A percentile compares a stretch with the other conserved stretches of the same genome.
Evolutionary conservation across 2,888 invertebrate species (phyloP).

Genomic region (Creontiades dilutus): DNA sequence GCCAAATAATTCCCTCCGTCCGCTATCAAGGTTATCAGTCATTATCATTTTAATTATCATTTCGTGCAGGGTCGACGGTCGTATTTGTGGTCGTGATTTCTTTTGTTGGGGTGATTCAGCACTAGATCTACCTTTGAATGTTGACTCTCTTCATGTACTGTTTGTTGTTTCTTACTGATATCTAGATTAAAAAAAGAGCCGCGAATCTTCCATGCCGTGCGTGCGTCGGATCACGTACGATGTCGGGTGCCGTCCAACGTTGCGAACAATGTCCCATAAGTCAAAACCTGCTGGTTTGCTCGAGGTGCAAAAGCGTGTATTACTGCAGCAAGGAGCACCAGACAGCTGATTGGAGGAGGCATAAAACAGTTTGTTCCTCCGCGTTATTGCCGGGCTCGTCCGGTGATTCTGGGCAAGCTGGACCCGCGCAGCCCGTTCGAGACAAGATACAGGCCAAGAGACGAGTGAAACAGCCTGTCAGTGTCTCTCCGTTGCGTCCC

Average conservation of each 20-base stretch:
- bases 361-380: conserved; percentile 80
- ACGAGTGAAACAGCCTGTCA: conserved; percentile 85
- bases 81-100: not conserved
- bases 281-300: conserved; percentile 85
- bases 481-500: conserved; percentile 75
- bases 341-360: conserved; percentile 87
- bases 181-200: conserved; percentile 3
- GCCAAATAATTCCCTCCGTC: not conserved
- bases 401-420: not conserved
- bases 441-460: conserved; percentile 79
- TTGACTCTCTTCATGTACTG: not conserved
- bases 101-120: conserved; percentile 40
- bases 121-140: not conserved
- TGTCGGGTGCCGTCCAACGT: conserved; percentile 72
- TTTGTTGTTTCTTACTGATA: conserved; percentile 1
- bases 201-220: conserved; percentile 66
- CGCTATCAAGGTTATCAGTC: conserved; percentile 32
- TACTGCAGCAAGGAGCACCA: conserved; percentile 91
- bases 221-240: conserved; percentile 71
- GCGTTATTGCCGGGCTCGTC: not conserved
- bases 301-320: conserved; percentile 85
- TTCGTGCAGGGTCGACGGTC: not conserved
- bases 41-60: conserved; percentile 42
- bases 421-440: conserved; percentile 50
- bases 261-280: conserved; percentile 81